Base-by-base conservation (phyloP, 1,140 invertebrate species). In the Phocides pigmalion region DNA sequence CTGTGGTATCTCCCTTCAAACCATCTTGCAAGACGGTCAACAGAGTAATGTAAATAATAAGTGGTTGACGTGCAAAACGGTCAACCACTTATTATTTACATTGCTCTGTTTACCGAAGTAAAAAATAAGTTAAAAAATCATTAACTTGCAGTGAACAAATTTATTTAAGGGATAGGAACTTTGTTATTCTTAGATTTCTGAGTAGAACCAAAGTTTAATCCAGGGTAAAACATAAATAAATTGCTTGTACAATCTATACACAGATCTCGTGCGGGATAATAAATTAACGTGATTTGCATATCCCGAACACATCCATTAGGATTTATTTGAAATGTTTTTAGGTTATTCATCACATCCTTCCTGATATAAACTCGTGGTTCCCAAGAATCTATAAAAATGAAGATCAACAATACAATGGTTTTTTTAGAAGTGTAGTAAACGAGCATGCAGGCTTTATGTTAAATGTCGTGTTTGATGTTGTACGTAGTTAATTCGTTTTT, bases 211-310 rank as follows among this genome's bases (percentile, higher is more conserved):
- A 20, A 32, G 39, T 28, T 58, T 58, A 58, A 58, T 58, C 54
- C 54, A 39, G 41, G 54, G 39, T 42, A 46, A 58, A 58, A 58
- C 54, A 56, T 42, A 58, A 58, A 58, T 44, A 58, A 58, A 58
- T 58, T 44, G 53, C 39, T 56, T 15, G 15, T 28, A 44, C 39
- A 58, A 58, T 58, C 54, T 58, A 58, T 58, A 41, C 46, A 58
- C 54, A 17, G 22, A 58, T 58, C 54, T 58, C 54, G 20, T 14
- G 20, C 20, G n/a, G 56, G 42, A 32, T 59, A 59, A 59, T 47
- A 46, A 47, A 59, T 59, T 59, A 59, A 47, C 28, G 42, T 35
- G 25, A 59, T 59, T 59, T 59, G 56, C 56, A 59, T 59, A 59
- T 47, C 42, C 42, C 56, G 12, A 58, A 46, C 54, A 58, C 54